Conservation (phyloP, 2,797 vertebrate genomes). For the Sarcoramphus papa region DNA sequence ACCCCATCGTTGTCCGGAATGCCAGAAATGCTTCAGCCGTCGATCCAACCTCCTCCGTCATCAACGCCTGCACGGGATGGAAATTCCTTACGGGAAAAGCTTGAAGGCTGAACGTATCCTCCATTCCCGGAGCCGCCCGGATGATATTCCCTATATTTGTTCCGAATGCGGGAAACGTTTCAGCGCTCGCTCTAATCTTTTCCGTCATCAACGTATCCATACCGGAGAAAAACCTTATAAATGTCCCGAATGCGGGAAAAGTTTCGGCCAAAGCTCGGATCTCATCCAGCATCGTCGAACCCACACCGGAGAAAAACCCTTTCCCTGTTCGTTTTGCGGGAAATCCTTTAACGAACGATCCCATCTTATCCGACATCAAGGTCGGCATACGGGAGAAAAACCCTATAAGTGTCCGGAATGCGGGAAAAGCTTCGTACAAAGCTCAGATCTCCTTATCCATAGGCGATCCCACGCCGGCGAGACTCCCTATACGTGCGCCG, state of each 20-base stretch:
- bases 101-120: background rate
- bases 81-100: background rate
- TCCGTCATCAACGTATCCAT: background rate
- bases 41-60: background rate
- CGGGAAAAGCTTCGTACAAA: background rate
- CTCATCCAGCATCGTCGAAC: background rate
- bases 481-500: background rate
- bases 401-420: background rate
- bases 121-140: background rate
- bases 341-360: background rate
- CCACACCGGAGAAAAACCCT: background rate
- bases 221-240: background rate
- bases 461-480: background rate
- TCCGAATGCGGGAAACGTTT: background rate
- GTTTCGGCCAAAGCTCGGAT: background rate
- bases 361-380: background rate
- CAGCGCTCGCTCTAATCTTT: background rate
- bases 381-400: background rate
- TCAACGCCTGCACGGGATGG: background rate
- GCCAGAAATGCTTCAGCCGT: background rate
- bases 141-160: background rate
- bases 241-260: background rate
- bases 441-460: background rate
- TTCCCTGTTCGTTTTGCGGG: background rate
- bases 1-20: background rate